Evolutionary conservation across 2,797 vertebrate species (phyloP), one percentile per base, ranked within the genome.

Genomic region (Caiman crocodilus): DNA sequence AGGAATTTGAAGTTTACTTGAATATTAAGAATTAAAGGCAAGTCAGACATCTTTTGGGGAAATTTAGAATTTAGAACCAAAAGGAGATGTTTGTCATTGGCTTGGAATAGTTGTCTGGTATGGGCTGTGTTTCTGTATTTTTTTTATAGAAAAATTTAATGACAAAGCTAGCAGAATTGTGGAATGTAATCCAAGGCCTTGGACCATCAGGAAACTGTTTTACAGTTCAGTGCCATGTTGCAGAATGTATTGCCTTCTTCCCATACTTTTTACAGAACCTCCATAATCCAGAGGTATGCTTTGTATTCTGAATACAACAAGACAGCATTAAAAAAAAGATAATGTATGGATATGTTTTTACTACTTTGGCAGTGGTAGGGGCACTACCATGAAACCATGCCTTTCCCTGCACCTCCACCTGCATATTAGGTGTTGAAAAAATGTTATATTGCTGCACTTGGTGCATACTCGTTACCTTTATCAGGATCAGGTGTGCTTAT

Each of bases 41-140:
- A 63, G 1, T 14, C 16, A 87, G 50, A 71, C 18, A 71, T 25
- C 23, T 35, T 35, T 71, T 73, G 60, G 32, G 3, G 60, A 59
- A 89, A 87, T 5, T 1, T 1, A 35, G 10, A 11, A 14, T 73
- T n/a, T 57, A 57, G 28, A 1, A 67, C 56, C 14, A 26, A 35
- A 88, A 83, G 64, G 80, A 26, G 64, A 61, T 9, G 74, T 55
- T 58, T 16, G 13, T 4, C 5, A 1, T 73, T 78, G 74, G 9
- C 42, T 82, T 6, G 56, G 56, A 65, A 14, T 82, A 15, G 79
- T 87, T 88, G 17, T 55, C 79, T 76, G 58, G n/a, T 64, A 16
- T 69, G 0, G 0, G 0, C n/a, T 92, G 5, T 13, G 10, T 77
- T 78, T 77, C 5, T 50, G 32, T 9, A 1, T 23, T 55, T 17